Evolutionary conservation across 2,888 invertebrate species (phyloP), one percentile per base, ranked within the genome.

Genomic region (Formica aserva): DNA sequence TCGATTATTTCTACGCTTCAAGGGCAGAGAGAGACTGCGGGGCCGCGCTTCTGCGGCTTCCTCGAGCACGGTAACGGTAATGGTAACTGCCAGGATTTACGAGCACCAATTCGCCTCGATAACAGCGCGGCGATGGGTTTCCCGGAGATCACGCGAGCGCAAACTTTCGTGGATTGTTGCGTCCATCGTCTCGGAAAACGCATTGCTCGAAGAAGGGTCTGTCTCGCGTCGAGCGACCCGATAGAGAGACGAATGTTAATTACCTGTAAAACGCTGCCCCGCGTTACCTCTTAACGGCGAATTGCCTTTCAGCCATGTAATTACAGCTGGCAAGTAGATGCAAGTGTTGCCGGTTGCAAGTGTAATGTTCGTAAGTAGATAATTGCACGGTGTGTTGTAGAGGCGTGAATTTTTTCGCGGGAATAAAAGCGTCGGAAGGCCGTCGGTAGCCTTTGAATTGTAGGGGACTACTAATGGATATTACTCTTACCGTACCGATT

Each of bases 31-130:
- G 48, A 80, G 66, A 71, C 57, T 67, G 63, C 55, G 65, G 57
- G 62, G 65, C 86, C 85, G 86, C 86, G 84, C 87, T 82, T 86
- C 75, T 80, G 60, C 67, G 65, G 63, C 75, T 89, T 85, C 84
- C 85, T 84, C 83, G 81, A 84, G 84, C 86, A 86, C 74, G 87
- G 88, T 92, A 92, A 92, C 92, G 92, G 91, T 91, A 92, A 92
- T 92, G 88, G 89, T 88, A 90, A 91, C 87, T 90, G 88, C 87
- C 86, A 84, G 88, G 89, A 91, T 92, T 91, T 92, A 92, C 91
- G 91, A 92, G 91, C 86, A 71, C 62, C 89, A 86, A 88, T 86
- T 86, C 85, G 80, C 85, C 80, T 75, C 82, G 84, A 87, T 82
- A 90, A 85, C 86, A 82, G 78, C 71, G 66, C 80, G 71, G 60